Percentiles rank a stretch among this genome's conserved stretches.
Evolutionary conservation across 2,888 invertebrate species (phyloP).

Genomic region (Nyleta sp.): DNA sequence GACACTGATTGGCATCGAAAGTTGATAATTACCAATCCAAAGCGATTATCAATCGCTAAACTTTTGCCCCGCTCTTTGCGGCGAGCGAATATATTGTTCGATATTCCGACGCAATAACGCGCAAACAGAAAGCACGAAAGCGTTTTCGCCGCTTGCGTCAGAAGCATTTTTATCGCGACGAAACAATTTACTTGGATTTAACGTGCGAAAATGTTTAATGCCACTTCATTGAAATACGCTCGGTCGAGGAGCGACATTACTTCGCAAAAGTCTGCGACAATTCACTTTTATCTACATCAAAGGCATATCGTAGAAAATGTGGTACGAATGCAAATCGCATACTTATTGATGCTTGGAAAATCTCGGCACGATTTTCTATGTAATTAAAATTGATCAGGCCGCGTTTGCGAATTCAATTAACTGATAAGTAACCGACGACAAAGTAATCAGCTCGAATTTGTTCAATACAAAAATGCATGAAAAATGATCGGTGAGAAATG

Average conservation of each 20-base stretch:
- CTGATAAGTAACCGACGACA: background rate
- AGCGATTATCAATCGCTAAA: no score
- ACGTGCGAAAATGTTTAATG: background rate
- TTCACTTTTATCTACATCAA: slow-evolving; percentile 42
- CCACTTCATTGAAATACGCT: background rate
- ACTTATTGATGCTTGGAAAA: slow-evolving; percentile 26
- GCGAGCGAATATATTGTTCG: no score
- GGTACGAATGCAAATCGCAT: slow-evolving; percentile 26
- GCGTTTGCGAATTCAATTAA: slow-evolving; percentile 1
- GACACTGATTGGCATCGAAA: no score
- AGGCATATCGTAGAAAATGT: slow-evolving; percentile 30
- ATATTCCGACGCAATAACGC: no score
- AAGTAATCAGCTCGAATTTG: background rate
- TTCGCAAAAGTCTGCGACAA: slow-evolving; percentile 29
- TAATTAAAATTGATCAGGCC: slow-evolving; percentile 27
- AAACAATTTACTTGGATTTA: background rate
- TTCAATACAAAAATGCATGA: background rate
- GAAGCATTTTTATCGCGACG: background rate
- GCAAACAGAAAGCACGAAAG: no score
- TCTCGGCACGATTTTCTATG: slow-evolving; percentile 14
- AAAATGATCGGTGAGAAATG: no score
- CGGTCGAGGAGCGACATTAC: background rate
- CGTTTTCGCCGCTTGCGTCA: no score
- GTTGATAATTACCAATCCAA: no score
- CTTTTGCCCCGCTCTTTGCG: no score